Conservation (phyloP, 2,888 invertebrate genomes). For the Coenonympha arcania region DNA sequence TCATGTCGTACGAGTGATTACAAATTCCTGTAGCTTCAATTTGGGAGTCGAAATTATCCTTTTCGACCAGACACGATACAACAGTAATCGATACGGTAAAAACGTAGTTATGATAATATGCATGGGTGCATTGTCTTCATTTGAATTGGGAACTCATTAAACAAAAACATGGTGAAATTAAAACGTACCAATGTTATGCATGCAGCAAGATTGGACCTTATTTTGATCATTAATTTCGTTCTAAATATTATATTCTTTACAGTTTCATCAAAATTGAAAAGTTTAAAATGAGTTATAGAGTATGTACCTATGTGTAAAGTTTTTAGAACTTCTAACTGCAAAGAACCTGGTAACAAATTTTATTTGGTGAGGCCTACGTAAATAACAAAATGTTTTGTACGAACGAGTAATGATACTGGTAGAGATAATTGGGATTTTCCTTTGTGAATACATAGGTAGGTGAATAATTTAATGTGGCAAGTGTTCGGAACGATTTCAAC, state of each 20-base stretch:
- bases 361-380: slow-evolving; percentile 6
- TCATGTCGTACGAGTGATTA: slow-evolving; percentile 23
- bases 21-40: slow-evolving; percentile 26
- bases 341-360: not conserved
- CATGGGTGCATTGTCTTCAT: slow-evolving; percentile 15
- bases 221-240: no score
- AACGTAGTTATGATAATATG: slow-evolving; percentile 26
- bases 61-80: slow-evolving; percentile 15
- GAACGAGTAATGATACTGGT: slow-evolving; percentile 3
- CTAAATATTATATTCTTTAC: no score
- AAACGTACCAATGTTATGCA: no score
- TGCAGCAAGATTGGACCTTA: no score
- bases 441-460: slow-evolving; percentile 29
- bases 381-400: slow-evolving; percentile 7
- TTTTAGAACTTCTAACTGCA: not conserved
- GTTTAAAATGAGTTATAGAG: no score
- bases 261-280: no score
- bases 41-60: slow-evolving; percentile 27
- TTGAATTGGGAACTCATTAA: slow-evolving; percentile 9
- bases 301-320: no score
- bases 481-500: slow-evolving; percentile 65
- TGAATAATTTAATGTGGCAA: slow-evolving; percentile 64
- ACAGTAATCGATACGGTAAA: slow-evolving; percentile 22
- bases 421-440: slow-evolving; percentile 27
- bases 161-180: not conserved